phyloP scores from a whole-genome alignment of 2,888 invertebrate genomes.

The Meiosimyza decipiens region DNA sequence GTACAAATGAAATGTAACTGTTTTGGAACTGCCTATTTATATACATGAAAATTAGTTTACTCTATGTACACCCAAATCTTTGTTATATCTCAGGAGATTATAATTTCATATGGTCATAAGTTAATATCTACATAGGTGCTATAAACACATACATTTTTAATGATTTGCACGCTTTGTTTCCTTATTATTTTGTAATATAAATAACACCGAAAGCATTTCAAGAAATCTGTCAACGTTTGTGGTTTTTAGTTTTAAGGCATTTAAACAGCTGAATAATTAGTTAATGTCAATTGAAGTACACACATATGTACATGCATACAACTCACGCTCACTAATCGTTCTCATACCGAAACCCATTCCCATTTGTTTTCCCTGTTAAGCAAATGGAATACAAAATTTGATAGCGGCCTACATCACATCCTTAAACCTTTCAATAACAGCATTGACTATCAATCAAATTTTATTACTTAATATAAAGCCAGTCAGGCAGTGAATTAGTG shows the following conservation, averaged over 20 bases:
- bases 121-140: no score
- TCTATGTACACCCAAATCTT: no score
- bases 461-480: conserved; percentile 42
- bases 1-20: no score
- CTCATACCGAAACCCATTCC: conserved; percentile 40
- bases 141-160: no score
- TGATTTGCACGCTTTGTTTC: no score
- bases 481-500: neutral
- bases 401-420: no score
- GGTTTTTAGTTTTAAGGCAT: neutral
- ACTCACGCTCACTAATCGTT: neutral
- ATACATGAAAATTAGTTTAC: no score
- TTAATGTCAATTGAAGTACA: conserved; percentile 34
- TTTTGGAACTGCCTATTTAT: no score
- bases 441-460: conserved; percentile 50
- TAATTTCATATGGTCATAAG: no score
- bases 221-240: neutral
- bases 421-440: neutral
- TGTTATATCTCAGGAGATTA: no score
- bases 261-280: conserved; percentile 26
- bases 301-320: neutral
- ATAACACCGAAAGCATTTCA: neutral
- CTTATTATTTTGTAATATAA: no score
- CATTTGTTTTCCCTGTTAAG: neutral
- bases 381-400: neutral